Conservation (phyloP, 2,888 invertebrate genomes). For the Ethmia dodecea region DNA sequence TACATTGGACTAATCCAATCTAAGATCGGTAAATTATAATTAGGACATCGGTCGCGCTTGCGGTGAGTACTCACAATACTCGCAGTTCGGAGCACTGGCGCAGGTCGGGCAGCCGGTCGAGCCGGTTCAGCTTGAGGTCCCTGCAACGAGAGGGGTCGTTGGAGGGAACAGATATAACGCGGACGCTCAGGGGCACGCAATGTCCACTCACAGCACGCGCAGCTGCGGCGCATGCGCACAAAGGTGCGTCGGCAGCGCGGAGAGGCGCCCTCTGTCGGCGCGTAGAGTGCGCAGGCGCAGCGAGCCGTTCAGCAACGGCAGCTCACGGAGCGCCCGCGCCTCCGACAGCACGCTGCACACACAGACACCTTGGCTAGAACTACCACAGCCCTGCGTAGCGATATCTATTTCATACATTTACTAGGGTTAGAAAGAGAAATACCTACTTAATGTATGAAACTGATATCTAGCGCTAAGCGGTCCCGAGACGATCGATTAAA, state of each 20-base stretch:
- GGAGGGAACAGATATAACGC: background rate
- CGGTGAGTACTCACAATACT: constrained; percentile 84
- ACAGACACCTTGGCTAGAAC: no score
- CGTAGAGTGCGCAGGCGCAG: constrained; percentile 87
- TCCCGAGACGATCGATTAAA: no score
- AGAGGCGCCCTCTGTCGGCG: constrained; percentile 88
- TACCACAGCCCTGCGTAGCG: no score
- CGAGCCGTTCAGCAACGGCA: constrained; percentile 92
- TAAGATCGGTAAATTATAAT: no score
- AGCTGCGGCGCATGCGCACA: constrained; percentile 88
- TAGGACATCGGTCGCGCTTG: no score
- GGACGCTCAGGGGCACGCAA: background rate
- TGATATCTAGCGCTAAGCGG: no score
- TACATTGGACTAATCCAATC: no score
- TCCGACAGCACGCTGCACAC: constrained; percentile 88
- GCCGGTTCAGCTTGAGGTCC: constrained; percentile 90
- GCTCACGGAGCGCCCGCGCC: constrained; percentile 85
- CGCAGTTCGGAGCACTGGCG: constrained; percentile 87
- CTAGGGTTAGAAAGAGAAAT: no score
- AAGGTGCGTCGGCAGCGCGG: constrained; percentile 83
- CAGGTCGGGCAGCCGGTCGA: constrained; percentile 86
- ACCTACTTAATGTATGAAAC: no score
- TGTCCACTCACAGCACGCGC: constrained; percentile 86
- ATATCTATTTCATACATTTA: no score
- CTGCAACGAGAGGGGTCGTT: constrained; percentile 71